phyloP scores from a whole-genome alignment of 2,113 vertebrate genomes.

The Jacana jacana region DNA sequence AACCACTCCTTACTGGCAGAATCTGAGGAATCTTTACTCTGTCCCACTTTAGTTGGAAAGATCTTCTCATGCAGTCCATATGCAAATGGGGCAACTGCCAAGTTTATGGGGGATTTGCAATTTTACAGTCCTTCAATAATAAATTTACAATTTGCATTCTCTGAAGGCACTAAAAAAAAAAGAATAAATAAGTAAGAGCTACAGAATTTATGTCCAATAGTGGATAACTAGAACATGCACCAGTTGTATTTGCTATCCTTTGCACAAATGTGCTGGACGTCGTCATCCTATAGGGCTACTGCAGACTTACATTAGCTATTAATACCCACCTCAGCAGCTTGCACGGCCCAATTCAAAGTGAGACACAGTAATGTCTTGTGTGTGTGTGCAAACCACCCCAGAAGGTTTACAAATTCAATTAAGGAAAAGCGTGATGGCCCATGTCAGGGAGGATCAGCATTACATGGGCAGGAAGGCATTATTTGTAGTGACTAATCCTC shows the following conservation, averaged over 20 bases:
- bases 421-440: neutral
- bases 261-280: neutral
- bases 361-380: neutral
- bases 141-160: neutral
- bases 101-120: neutral
- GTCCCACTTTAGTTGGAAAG: neutral
- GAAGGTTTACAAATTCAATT: neutral
- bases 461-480: neutral
- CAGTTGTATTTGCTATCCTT: neutral
- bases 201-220: neutral
- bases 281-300: neutral
- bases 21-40: neutral
- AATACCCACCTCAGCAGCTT: neutral
- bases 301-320: neutral
- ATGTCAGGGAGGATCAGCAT: neutral
- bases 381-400: neutral
- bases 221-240: neutral
- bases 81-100: neutral
- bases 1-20: neutral
- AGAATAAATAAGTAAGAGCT: neutral
- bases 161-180: conserved; percentile 11
- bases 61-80: neutral
- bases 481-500: neutral
- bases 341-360: neutral
- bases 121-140: neutral